These are phyloP conservation scores for Diceros bicornis DNA, from an alignment of 2,797 vertebrate genomes.

Conservation along the genomic window DNA sequence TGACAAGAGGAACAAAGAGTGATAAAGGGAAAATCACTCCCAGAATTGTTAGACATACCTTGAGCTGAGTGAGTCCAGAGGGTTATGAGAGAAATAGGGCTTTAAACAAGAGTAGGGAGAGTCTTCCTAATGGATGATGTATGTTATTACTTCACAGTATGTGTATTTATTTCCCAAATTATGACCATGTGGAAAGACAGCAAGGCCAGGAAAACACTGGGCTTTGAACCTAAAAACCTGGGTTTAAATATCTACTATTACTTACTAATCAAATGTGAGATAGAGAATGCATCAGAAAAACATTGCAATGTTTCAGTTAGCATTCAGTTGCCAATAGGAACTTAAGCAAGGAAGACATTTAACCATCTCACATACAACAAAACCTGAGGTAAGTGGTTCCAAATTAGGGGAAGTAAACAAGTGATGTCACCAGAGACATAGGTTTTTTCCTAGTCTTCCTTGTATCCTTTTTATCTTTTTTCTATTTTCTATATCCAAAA, in stretches of 20 bases:
- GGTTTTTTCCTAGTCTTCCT: background rate
- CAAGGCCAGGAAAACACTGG: background rate
- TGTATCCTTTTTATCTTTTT: background rate
- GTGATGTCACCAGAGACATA: background rate
- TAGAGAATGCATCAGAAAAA: background rate
- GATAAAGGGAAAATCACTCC: background rate
- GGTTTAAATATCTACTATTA: background rate
- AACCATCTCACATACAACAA: background rate
- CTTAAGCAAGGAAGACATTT: background rate
- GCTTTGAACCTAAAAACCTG: background rate
- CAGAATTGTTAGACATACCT: background rate
- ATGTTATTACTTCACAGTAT: background rate
- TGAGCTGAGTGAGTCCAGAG: background rate
- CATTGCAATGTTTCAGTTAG: background rate
- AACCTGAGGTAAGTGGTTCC: background rate
- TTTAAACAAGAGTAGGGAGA: background rate
- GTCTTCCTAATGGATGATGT: background rate
- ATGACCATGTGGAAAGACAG: background rate
- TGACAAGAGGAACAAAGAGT: background rate
- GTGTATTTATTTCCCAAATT: background rate
- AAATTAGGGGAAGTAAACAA: background rate
- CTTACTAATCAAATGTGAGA: background rate
- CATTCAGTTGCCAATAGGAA: background rate
- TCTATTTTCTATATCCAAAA: background rate
- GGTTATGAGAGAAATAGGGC: background rate